Evolutionary conservation across 2,888 invertebrate genomes (phyloP).

Genomic region (Phortica magna): DNA sequence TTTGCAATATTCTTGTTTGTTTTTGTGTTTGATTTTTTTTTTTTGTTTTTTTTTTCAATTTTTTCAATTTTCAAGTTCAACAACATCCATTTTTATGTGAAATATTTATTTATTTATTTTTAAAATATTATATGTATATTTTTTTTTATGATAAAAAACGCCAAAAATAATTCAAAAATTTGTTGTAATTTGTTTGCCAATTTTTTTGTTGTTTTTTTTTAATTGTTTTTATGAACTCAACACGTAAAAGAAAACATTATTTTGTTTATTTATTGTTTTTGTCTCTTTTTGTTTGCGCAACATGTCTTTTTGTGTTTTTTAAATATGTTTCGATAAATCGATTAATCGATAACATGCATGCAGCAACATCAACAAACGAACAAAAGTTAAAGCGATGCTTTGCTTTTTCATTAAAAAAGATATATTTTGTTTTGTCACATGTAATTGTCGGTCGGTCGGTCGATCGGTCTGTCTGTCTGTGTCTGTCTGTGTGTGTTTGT

Average conservation of each 20-base stretch:
- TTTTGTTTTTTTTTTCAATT: constrained; percentile 36
- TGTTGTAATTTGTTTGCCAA: constrained; percentile 44
- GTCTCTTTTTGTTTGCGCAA: constrained; percentile 34
- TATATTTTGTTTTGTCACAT: neutral
- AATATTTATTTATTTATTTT: constrained; percentile 32
- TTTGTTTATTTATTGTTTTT: constrained; percentile 27
- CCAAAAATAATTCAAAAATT: constrained; percentile 66
- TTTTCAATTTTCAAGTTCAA: constrained; percentile 52
- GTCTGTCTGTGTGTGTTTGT: constrained; percentile 35
- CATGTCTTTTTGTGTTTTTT: constrained; percentile 9
- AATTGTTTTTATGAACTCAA: constrained; percentile 30
- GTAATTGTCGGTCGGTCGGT: neutral
- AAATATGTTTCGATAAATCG: neutral
- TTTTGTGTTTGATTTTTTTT: constrained; percentile 40
- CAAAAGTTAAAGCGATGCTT: neutral
- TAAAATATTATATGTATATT: constrained; percentile 37
- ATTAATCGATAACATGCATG: constrained; percentile 20
- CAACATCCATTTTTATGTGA: constrained; percentile 62
- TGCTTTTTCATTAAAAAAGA: neutral
- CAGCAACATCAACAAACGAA: constrained; percentile 34
- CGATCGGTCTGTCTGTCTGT: constrained; percentile 39
- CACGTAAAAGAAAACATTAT: constrained; percentile 60
- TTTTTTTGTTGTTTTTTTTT: constrained; percentile 48
- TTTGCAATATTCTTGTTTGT: constrained; percentile 57
- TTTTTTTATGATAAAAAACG: constrained; percentile 61